phyloP scores from a whole-genome alignment of 1,140 invertebrate genomes.

The Anagrus nilaparvatae region DNA sequence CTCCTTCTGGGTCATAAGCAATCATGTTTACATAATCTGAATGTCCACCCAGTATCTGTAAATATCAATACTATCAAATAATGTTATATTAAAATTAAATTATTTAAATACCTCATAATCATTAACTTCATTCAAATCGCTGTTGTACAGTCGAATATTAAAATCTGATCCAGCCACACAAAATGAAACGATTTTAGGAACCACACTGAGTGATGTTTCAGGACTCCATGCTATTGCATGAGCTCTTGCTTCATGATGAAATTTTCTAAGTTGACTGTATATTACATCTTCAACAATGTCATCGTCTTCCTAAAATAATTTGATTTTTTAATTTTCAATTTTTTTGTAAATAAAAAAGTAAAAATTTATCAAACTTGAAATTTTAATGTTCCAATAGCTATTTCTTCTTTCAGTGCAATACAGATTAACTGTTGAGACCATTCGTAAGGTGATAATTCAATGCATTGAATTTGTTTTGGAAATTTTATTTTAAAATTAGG shows the following conservation, averaged over 20 bases:
- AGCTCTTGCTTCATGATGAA: constrained; percentile 44
- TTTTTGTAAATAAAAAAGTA: not conserved
- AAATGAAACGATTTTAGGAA: constrained; percentile 50
- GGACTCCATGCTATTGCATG: constrained; percentile 50
- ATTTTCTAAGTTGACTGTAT: constrained; percentile 32
- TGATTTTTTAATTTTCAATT: constrained; percentile 5
- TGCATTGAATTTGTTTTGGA: constrained; percentile 34
- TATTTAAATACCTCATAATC: constrained; percentile 35
- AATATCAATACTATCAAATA: constrained; percentile 3
- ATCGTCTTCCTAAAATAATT: constrained; percentile 32
- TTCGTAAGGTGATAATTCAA: constrained; percentile 43
- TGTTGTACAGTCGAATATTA: constrained; percentile 45
- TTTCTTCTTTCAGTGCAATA: constrained; percentile 37
- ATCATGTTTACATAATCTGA: constrained; percentile 61
- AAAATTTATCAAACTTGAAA: constrained; percentile 34
- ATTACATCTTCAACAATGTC: constrained; percentile 33
- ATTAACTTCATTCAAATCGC: constrained; percentile 43
- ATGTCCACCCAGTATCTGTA: constrained; percentile 53
- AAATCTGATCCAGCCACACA: constrained; percentile 47
- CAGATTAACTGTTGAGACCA: constrained; percentile 44
- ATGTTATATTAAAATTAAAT: constrained; percentile 8
- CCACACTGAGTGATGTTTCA: constrained; percentile 47
- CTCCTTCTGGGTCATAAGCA: constrained; percentile 58
- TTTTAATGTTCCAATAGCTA: constrained; percentile 37
- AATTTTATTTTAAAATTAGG: constrained; percentile 36